phyloP scores from a whole-genome alignment of 2,113 vertebrate species.

The Amphilophus citrinellus region DNA sequence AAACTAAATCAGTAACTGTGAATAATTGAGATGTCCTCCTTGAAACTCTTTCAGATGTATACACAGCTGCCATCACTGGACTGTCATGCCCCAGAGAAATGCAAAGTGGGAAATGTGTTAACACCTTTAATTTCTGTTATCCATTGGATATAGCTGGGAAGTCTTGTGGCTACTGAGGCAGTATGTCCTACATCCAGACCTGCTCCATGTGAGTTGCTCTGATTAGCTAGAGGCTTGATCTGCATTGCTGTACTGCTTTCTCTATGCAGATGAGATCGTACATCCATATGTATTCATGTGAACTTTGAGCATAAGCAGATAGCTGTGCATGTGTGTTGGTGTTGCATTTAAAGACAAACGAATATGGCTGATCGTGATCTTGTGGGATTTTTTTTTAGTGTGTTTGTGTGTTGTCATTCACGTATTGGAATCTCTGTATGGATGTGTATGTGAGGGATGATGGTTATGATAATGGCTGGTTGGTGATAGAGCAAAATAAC shows the following conservation, averaged over 20 bases:
- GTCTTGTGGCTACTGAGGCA: slow-evolving; percentile 16
- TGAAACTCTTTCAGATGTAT: slow-evolving; percentile 51
- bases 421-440: background rate
- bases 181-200: slow-evolving; percentile 34
- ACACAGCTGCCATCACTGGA: slow-evolving; percentile 20
- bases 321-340: background rate
- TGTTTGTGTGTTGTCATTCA: background rate
- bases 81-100: slow-evolving; percentile 15
- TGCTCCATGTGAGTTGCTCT: slow-evolving; percentile 12
- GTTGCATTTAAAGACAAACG: slow-evolving; percentile 30
- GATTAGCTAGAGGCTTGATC: slow-evolving; percentile 48
- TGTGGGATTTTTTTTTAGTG: background rate
- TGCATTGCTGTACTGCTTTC: slow-evolving; percentile 24
- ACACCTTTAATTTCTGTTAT: slow-evolving; percentile 55
- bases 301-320: background rate
- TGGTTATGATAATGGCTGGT: slow-evolving; percentile 62
- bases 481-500: slow-evolving; percentile 58
- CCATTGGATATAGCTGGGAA: background rate
- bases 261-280: slow-evolving; percentile 47
- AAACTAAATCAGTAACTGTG: slow-evolving; percentile 62
- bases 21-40: slow-evolving; percentile 67
- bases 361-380: slow-evolving; percentile 6
- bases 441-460: slow-evolving; percentile 33
- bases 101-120: slow-evolving; percentile 37
- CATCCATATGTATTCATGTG: slow-evolving; percentile 54